A percentile compares a stretch with the other conserved stretches of the same genome.
phyloP scores from a whole-genome alignment of 2,888 invertebrate genomes.

The Lepidonotus clava region DNA sequence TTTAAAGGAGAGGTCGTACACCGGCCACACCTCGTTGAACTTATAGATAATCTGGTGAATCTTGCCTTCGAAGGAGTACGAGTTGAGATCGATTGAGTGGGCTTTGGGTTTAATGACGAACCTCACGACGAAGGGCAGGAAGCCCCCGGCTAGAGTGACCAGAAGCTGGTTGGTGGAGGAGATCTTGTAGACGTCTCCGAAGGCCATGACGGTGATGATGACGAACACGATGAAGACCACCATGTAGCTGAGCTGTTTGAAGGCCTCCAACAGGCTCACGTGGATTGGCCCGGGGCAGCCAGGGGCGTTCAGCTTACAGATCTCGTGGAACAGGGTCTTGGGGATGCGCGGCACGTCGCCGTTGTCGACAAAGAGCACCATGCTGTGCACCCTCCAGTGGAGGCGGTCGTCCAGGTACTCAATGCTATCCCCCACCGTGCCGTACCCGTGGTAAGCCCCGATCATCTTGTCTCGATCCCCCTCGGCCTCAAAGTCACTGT shows the following conservation, averaged over 20 bases:
- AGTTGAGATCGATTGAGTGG: conserved; percentile 57
- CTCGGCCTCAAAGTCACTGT: conserved; percentile 55
- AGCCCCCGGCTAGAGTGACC: conserved; percentile 76
- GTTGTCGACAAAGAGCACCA: conserved; percentile 65
- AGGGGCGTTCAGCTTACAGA: conserved; percentile 75
- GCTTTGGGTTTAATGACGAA: conserved; percentile 53
- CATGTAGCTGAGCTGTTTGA: conserved; percentile 76
- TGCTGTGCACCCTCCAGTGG: conserved; percentile 62
- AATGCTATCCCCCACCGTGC: conserved; percentile 61
- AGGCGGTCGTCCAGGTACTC: conserved; percentile 62
- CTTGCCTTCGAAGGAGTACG: conserved; percentile 75
- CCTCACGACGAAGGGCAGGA: conserved; percentile 75
- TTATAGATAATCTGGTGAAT: conserved; percentile 75
- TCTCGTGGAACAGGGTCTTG: conserved; percentile 72
- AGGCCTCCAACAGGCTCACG: conserved; percentile 74
- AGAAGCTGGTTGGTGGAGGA: conserved; percentile 77
- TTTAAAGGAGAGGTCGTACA: conserved; percentile 72
- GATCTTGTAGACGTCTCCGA: conserved; percentile 73
- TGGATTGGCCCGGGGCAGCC: conserved; percentile 78
- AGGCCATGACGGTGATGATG: conserved; percentile 77
- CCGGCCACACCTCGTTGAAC: conserved; percentile 77
- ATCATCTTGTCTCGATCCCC: conserved; percentile 67
- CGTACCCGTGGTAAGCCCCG: conserved; percentile 67
- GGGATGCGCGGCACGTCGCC: conserved; percentile 77
- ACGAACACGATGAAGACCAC: conserved; percentile 77